These are phyloP conservation scores for Etheostoma cragini DNA, from an alignment of 2,113 vertebrate genomes.

Conservation along the genomic window DNA sequence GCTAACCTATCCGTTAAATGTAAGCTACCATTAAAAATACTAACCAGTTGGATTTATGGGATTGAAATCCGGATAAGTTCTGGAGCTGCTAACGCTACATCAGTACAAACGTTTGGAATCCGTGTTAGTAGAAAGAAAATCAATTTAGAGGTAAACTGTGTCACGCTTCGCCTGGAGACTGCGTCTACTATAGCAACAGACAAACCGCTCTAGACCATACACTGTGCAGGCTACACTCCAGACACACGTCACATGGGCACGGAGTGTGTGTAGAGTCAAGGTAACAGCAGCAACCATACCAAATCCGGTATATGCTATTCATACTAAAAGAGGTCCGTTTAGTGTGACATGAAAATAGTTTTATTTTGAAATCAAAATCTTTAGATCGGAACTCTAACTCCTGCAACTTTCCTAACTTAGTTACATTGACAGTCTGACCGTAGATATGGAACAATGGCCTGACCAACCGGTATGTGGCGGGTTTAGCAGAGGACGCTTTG, in stretches of 20 bases:
- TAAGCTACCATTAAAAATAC: constrained; percentile 36
- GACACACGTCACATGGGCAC: constrained; percentile 54
- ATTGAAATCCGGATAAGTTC: constrained; percentile 31
- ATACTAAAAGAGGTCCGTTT: background rate
- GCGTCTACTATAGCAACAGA: background rate
- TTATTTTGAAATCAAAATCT: constrained; percentile 39
- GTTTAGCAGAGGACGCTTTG: constrained; percentile 19
- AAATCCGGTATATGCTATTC: background rate
- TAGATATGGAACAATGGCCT: background rate
- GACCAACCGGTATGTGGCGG: constrained; percentile 18
- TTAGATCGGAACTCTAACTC: background rate
- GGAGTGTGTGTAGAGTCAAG: background rate
- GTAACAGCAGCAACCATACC: rapidly evolving
- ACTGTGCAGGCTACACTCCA: background rate
- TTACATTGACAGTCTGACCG: background rate
- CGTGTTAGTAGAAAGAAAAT: background rate
- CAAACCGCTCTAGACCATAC: background rate
- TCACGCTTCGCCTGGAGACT: background rate
- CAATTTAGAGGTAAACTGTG: background rate
- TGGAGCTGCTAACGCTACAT: constrained; percentile 38
- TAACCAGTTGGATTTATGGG: constrained; percentile 51
- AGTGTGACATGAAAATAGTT: rapidly evolving
- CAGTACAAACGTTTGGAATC: background rate
- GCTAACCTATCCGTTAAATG: background rate
- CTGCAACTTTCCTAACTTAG: background rate